Base-by-base conservation (phyloP, 2,888 invertebrate genomes). In the Andrena marginata region DNA sequence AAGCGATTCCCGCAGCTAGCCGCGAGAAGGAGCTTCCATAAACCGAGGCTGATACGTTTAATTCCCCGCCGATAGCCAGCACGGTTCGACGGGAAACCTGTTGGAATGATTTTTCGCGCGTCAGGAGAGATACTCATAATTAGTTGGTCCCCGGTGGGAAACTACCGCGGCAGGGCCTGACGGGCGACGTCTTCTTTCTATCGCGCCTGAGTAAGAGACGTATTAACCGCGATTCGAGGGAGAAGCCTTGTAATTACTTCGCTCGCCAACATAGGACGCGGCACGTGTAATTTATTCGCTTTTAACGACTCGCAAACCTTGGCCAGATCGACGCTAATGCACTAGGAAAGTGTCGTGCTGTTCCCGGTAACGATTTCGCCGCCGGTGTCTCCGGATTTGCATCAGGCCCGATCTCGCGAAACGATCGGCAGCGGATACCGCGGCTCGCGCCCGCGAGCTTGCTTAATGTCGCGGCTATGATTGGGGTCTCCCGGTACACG, bases 241-340 rank as follows among this genome's bases (percentile, higher is more conserved):
- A 69, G 56, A 49, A 2, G 42, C 33, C 13, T 63, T 35, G 68
- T 31, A 82, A 80, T 74, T 72, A 64, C 68, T 51, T 29, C 26
- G 60, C 31, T 31, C n/a, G 42, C 20, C 13, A 42, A 42, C 54
- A 67, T 74, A 65, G 62, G 75, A 60, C 71, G 75, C 42, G 71
- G 54, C 80, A 59, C 68, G 59, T 42, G 68, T 72, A 80, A 82
- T 77, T 80, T 72, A 82, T 80, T 62, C 71, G 49, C 35, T 13
- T 67, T 63, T 77, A 80, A 80, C 76, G 80, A 51, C 81, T 23
- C 54, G 60, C 23, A 54, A 49, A 79, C 13, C 62, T 20, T 49
- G 63, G 23, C 29, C 70, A 42, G 62, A 76, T 54, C 42, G 42
- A 42, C 59, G 71, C 54, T 82, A 82, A 80, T 80, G 71, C 60